phyloP scores from a whole-genome alignment of 2,888 invertebrate species.

The Gymnocheta viridis region DNA sequence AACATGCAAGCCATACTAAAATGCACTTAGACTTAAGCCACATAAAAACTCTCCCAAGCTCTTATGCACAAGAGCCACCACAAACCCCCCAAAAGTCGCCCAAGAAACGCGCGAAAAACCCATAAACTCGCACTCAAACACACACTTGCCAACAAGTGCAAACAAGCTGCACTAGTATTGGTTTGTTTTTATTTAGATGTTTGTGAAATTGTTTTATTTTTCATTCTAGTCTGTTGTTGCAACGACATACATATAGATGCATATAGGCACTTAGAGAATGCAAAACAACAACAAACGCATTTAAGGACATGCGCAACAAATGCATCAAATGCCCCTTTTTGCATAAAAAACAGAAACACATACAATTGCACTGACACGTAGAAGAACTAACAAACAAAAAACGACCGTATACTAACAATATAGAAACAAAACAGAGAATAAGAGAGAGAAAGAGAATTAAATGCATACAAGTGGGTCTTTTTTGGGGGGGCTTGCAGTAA shows the following conservation, averaged over 20 bases:
- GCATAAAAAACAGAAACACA: conserved; percentile 16
- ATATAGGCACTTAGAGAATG: conserved; percentile 56
- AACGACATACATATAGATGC: neutral
- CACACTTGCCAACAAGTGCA: conserved; percentile 2
- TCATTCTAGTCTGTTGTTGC: conserved; percentile 50
- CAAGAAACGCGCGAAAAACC: conserved; percentile 29
- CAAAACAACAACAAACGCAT: conserved; percentile 42
- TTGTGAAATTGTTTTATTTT: conserved; percentile 59
- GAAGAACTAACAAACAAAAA: neutral
- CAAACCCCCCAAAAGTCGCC: neutral
- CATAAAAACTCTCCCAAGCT: neutral
- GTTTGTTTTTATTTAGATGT: conserved; percentile 70
- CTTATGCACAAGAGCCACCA: neutral
- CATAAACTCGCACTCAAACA: conserved; percentile 22
- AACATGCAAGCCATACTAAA: conserved; percentile 55
- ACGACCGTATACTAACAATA: conserved; percentile 9
- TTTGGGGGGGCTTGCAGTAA: neutral
- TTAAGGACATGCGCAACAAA: conserved; percentile 42
- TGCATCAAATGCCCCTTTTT: conserved; percentile 64
- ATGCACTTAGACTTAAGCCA: conserved; percentile 42
- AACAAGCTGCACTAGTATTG: conserved; percentile 57
- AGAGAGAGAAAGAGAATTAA: conserved; percentile 21
- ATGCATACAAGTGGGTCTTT: conserved; percentile 63
- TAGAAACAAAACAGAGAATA: conserved; percentile 27
- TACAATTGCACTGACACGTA: neutral